Evolutionary conservation across 1,140 invertebrate species (phyloP).

Genomic region (Diorhabda elongata): DNA sequence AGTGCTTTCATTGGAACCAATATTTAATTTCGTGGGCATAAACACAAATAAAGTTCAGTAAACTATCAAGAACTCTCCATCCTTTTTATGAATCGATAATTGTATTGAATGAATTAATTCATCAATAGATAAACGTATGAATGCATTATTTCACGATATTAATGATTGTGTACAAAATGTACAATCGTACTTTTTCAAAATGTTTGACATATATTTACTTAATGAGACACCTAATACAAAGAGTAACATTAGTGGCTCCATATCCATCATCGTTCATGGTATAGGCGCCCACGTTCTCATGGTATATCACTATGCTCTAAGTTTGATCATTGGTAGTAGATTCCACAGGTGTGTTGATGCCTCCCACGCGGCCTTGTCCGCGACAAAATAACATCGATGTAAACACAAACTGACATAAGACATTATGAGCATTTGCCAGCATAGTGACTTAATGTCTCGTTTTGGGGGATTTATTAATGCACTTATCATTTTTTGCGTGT

Average conservation of each 20-base stretch:
- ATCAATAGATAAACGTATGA: too few species aligned
- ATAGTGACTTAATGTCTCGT: conserved; percentile 23
- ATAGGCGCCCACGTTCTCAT: conserved; percentile 6
- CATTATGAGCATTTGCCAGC: conserved; percentile 28
- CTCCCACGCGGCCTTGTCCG: conserved; percentile 26
- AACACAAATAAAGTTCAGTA: too few species aligned
- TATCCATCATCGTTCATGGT: conserved; percentile 15
- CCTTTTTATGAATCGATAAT: too few species aligned
- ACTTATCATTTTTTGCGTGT: conserved; percentile 24
- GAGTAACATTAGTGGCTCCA: conserved; percentile 13
- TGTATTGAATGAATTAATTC: too few species aligned
- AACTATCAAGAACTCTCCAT: too few species aligned
- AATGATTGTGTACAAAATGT: neutral
- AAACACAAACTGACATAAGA: conserved; percentile 29
- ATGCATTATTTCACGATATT: neutral
- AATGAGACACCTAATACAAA: neutral
- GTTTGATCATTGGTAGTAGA: conserved; percentile 20
- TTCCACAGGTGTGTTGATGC: conserved; percentile 29
- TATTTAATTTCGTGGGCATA: too few species aligned
- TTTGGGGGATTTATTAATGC: conserved; percentile 21
- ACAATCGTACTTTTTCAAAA: neutral
- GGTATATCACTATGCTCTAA: conserved; percentile 13
- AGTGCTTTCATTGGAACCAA: too few species aligned
- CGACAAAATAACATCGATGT: conserved; percentile 29
- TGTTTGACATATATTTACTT: neutral